A percentile compares a stretch with the other conserved stretches of the same genome.
Evolutionary conservation across 1,140 invertebrate species (phyloP).

Genomic region (Protaetia brevitarsis): DNA sequence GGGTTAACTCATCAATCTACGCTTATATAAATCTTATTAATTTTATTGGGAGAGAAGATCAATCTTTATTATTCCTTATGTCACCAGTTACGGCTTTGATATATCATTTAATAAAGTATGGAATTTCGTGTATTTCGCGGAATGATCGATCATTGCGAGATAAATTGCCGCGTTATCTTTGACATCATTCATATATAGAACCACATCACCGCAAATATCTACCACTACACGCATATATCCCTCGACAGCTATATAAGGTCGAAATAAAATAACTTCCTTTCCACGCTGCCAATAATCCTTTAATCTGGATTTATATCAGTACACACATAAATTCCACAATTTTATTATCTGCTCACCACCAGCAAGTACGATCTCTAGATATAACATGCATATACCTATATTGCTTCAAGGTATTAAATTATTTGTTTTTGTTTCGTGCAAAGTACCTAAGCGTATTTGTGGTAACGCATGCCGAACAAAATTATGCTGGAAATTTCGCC

Average conservation of each 20-base stretch:
- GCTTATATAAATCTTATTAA: no score
- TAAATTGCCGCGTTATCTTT: no score
- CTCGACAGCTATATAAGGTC: background rate
- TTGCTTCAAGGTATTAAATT: background rate
- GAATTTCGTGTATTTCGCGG: background rate
- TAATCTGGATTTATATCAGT: background rate
- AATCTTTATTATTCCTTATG: no score
- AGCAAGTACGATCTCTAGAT: background rate
- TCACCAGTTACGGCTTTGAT: background rate
- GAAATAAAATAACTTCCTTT: background rate
- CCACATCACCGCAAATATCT: no score
- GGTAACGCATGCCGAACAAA: background rate
- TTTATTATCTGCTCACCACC: no score
- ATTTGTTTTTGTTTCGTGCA: background rate
- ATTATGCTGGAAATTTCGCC: conserved; percentile 13
- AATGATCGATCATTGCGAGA: background rate
- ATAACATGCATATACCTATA: background rate
- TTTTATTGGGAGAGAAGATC: no score
- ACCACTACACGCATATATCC: background rate
- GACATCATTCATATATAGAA: no score
- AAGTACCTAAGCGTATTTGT: background rate
- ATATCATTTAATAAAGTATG: background rate
- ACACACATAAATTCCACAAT: background rate
- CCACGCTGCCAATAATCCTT: background rate
- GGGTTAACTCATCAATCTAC: no score